Base-by-base conservation (phyloP, 2,888 invertebrate species). In the Apodemia duryi region DNA sequence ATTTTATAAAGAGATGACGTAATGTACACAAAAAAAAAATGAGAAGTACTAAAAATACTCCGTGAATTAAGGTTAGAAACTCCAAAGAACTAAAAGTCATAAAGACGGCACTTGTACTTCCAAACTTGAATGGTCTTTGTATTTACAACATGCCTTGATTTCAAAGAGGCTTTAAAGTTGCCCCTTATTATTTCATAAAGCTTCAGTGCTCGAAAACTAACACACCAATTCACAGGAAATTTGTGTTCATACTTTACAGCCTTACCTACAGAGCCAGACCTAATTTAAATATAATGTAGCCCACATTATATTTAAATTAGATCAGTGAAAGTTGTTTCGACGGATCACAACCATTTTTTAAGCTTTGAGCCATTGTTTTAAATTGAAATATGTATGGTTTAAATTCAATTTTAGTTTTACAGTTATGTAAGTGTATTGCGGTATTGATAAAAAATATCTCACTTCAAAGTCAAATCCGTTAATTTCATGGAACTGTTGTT, bases 141-240 rank as follows among this genome's bases (percentile, higher is more conserved):
- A 54, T 54, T 9, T 28, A 54, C 9, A 54, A 46, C 46, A 43
- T 46, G 46, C 46, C 46, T 54, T 29, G 54, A 21, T 54, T 54
- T 10, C 29, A 52, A 28, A 54, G 21, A 54, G 54, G 54, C 29
- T 29, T 21, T 54, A 28, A 54, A 54, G 28, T 54, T 54, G n/a
- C 9, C 54, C 29, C 54, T 28, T 54, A 54, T 54, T 54, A 54
- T 54, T 29, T 29, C 29, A 54, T 54, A 54, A 54, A 54, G 54
- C 54, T 21, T 29, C 29, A 10, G 54, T 54, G 9, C 54, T 54
- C 10, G 54, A 54, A 29, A 54, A 54, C 28, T 54, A 54, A 28
- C 54, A 54, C 54, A 54, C 54, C 54, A 54, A 54, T 54, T 54
- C 54, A 54, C 28, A 54, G 9, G 29, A 54, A 52, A 52, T 10